These are phyloP conservation scores for Drosophila ananassae DNA, from an alignment of 1,140 invertebrate genomes.

Conservation along the genomic window DNA sequence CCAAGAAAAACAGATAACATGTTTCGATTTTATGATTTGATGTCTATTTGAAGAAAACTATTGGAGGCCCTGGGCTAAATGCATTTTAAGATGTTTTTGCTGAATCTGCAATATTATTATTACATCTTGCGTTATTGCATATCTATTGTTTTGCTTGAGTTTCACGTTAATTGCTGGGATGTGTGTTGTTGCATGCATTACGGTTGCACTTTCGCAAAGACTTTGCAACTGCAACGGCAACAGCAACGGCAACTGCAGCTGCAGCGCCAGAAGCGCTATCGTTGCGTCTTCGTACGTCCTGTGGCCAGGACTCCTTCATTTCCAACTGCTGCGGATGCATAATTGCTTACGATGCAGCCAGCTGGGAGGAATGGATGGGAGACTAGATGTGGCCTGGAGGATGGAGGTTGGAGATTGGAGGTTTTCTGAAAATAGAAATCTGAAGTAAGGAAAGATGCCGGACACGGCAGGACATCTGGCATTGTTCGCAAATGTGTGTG, in stretches of 20 bases:
- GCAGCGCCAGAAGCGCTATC: constrained; percentile 16
- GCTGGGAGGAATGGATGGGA: constrained; percentile 17
- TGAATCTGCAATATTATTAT: constrained; percentile 36
- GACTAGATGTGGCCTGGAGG: constrained; percentile 6
- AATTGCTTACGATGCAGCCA: constrained; percentile 56
- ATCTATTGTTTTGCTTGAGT: constrained; percentile 35
- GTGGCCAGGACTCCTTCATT: constrained; percentile 40
- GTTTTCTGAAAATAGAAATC: constrained; percentile 48
- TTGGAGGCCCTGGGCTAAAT: background rate
- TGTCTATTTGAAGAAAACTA: background rate
- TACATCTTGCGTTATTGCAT: constrained; percentile 29
- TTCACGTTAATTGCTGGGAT: constrained; percentile 21
- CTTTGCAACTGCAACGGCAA: constrained; percentile 6
- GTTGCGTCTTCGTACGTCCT: constrained; percentile 24
- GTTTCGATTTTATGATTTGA: background rate
- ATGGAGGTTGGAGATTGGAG: background rate
- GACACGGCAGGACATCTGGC: constrained; percentile 60
- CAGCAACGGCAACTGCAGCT: constrained; percentile 14
- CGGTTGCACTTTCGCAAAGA: constrained; percentile 38
- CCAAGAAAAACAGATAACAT: background rate
- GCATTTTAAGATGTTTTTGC: constrained; percentile 23
- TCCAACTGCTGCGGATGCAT: constrained; percentile 54
- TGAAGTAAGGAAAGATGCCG: constrained; percentile 63
- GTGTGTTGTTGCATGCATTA: constrained; percentile 2
- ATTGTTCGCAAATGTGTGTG: constrained; percentile 36